Percentiles rank a stretch among this genome's conserved stretches.
Conservation (phyloP, 2,113 vertebrate genomes). For the Glaucidium brasilianum region DNA sequence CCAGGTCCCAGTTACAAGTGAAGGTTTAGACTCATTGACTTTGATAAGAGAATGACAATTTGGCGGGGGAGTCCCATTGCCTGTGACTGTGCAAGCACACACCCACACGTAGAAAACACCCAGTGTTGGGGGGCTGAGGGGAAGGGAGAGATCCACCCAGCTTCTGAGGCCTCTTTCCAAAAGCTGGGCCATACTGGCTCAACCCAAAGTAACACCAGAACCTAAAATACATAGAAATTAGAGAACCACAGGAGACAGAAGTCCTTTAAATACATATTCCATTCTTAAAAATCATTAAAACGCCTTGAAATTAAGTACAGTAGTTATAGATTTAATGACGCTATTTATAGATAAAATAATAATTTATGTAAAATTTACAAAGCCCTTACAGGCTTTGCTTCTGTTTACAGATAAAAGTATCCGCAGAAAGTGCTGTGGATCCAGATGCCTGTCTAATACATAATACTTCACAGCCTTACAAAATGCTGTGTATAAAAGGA, state of each 20-base stretch:
- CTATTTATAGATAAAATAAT: not conserved
- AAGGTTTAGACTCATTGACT: not conserved
- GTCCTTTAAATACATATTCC: not conserved
- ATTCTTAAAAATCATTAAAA: not conserved
- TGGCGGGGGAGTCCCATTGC: not conserved
- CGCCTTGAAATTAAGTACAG: not conserved
- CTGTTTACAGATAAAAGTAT: conserved; percentile 60
- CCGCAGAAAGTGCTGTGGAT: not conserved
- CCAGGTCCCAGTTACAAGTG: not conserved
- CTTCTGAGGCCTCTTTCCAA: not conserved
- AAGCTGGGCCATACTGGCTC: not conserved
- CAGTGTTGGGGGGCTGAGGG: fast-evolving
- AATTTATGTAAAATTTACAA: conserved; percentile 23
- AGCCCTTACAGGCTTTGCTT: conserved; percentile 3
- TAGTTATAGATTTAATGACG: not conserved
- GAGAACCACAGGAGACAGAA: not conserved
- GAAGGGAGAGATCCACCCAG: not conserved
- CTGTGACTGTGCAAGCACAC: not conserved
- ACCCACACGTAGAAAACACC: not conserved
- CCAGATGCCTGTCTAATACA: conserved; percentile 56
- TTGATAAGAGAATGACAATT: not conserved
- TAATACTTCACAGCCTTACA: conserved; percentile 55
- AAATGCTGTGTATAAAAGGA: conserved; percentile 17
- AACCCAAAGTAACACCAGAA: not conserved
- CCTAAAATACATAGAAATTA: not conserved